Conservation (phyloP, 2,113 vertebrate genomes). For the Bettongia penicillata region DNA sequence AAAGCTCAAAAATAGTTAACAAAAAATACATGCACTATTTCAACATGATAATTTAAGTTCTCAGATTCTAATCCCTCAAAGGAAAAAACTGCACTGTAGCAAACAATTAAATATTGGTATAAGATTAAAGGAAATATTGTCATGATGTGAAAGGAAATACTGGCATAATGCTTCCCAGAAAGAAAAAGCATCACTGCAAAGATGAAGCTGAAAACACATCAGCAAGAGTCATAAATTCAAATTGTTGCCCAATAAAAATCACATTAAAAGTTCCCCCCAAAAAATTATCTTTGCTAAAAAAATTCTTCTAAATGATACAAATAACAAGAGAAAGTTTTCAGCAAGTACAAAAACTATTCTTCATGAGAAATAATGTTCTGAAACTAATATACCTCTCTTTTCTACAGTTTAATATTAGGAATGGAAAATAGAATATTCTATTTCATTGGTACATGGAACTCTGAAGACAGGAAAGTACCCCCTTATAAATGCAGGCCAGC, state of each 20-base stretch:
- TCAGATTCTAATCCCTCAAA: neutral
- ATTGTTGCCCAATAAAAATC: neutral
- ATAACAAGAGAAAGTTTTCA: neutral
- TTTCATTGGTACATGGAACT: neutral
- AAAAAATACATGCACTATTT: conserved; percentile 13
- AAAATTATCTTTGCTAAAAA: neutral
- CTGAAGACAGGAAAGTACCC: neutral
- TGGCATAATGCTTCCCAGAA: neutral
- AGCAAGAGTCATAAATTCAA: neutral
- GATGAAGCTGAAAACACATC: conserved; percentile 14
- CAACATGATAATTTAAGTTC: neutral
- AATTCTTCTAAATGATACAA: conserved; percentile 16
- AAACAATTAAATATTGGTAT: neutral
- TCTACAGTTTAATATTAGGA: neutral
- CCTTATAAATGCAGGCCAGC: no score
- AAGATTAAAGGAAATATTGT: neutral
- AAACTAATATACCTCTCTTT: conserved; percentile 45
- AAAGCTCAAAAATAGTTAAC: conserved; percentile 13
- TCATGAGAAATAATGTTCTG: neutral
- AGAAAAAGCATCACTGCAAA: neutral
- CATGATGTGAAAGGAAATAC: neutral
- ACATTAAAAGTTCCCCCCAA: conserved; percentile 12
- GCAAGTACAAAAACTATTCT: conserved; percentile 11
- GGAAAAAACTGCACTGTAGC: neutral
- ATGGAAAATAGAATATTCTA: neutral